Evolutionary conservation across 2,113 vertebrate genomes (phyloP), one percentile per base, ranked within the genome.

Genomic region (Ranitomeya variabilis): DNA sequence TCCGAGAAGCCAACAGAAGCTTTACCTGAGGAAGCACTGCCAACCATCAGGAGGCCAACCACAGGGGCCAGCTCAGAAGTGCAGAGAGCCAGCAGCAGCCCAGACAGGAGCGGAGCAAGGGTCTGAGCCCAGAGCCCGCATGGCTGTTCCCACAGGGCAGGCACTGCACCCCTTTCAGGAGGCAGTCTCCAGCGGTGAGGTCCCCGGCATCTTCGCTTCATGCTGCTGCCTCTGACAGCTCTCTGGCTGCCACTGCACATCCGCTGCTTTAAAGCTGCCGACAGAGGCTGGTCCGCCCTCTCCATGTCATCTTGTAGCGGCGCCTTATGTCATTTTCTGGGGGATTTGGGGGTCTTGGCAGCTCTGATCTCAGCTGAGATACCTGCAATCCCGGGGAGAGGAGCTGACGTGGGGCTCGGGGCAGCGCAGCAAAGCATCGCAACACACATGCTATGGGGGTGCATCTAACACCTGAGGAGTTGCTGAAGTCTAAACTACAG

Each of bases 251-350:
- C 54, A 2, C 55, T 57, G 81, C 73, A 84, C 87, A 84, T 67
- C 81, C 80, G 67, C 15, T 19, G 69, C 73, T 80, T 9, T 51
- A 16, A 7, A 59, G 31, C 26, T 14, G 79, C n/a, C 85, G 62
- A 57, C 83, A 62, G 62, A 15, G 54, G 81, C 0, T 37, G 85
- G 45, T 5, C 86, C 90, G 79, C 73, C 85, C 81, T n/a, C 21
- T 51, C 26, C 31, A 76, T 89, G 87, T 88, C 80, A 88, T 83
- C 67, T 73, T 66, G 86, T n/a, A 82, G 86, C 85, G 64, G 85
- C 85, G 85, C 79, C 18, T 86, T 86, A 86, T 86, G 85, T 86
- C 85, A 86, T 86, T 62, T 86, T 64, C 73, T 66, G 7, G 57
- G 26, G 57, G 51, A 67, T 54, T 80, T 1, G 80, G 62, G 82